Percentiles rank a stretch among this genome's conserved stretches.
These are phyloP conservation scores for Ceyx melanurus DNA, from an alignment of 2,113 vertebrate species.

Conservation along the genomic window DNA sequence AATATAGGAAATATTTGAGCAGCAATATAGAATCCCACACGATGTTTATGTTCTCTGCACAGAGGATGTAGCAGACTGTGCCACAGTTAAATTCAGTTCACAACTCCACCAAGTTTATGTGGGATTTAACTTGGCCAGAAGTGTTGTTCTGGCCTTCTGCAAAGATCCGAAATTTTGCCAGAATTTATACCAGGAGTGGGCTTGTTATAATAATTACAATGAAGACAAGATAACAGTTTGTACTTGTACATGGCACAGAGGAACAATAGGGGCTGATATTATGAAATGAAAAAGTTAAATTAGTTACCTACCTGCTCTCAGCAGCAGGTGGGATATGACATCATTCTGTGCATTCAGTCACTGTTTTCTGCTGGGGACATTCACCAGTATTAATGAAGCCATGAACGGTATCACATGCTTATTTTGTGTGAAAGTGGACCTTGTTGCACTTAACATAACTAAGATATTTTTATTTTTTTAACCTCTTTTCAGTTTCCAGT, in stretches of 20 bases:
- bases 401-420: fast-evolving
- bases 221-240: not conserved
- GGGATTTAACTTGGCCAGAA: not conserved
- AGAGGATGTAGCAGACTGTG: not conserved
- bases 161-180: not conserved
- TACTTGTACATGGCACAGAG: not conserved
- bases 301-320: not conserved
- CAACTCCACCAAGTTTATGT: not conserved
- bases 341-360: not conserved
- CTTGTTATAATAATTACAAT: not conserved
- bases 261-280: not conserved
- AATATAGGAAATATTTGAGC: not conserved
- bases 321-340: not conserved
- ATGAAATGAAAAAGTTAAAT: constrained; percentile 2
- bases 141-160: not conserved
- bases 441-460: not conserved
- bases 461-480: not conserved
- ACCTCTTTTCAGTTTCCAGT: not conserved
- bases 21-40: not conserved
- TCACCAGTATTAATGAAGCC: not conserved
- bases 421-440: not conserved
- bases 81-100: not conserved
- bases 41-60: not conserved
- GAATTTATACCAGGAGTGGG: not conserved
- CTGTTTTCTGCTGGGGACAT: not conserved